These are phyloP conservation scores for Cyprinus carpio DNA, from an alignment of 2,113 vertebrate species.

Conservation along the genomic window DNA sequence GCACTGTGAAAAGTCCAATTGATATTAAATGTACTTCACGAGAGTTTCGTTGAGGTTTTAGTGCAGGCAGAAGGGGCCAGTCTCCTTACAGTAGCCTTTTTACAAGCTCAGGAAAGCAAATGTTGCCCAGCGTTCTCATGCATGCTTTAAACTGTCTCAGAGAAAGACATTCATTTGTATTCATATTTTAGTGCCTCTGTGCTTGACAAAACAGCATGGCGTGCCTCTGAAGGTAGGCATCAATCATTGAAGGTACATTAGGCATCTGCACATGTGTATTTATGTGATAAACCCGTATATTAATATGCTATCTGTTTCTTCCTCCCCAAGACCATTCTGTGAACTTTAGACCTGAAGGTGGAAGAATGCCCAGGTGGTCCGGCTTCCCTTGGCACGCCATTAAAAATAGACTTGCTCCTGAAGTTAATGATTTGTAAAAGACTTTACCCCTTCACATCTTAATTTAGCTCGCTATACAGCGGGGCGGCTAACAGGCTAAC, in stretches of 20 bases:
- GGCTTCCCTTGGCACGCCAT: neutral
- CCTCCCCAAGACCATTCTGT: neutral
- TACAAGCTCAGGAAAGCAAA: constrained; percentile 18
- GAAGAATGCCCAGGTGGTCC: constrained; percentile 2
- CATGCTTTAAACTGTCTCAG: neutral
- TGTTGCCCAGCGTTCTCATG: neutral
- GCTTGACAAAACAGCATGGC: constrained; percentile 1
- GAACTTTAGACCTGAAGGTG: neutral
- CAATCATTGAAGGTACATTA: constrained; percentile 31
- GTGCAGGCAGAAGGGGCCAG: neutral
- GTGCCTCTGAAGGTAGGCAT: constrained; percentile 24
- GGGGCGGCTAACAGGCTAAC: neutral
- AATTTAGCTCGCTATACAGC: constrained; percentile 34
- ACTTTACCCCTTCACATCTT: constrained; percentile 29
- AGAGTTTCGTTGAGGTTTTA: constrained; percentile 33
- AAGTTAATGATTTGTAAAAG: constrained; percentile 46
- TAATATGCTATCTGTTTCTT: neutral
- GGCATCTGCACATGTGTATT: neutral
- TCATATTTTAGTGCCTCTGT: constrained; percentile 16
- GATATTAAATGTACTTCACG: constrained; percentile 9
- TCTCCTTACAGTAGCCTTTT: constrained; percentile 15
- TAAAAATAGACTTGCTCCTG: constrained; percentile 38
- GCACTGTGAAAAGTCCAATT: neutral
- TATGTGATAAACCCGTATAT: neutral
- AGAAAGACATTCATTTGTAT: constrained; percentile 17